These are phyloP conservation scores for Antigone vipio DNA, from an alignment of 2,113 vertebrate genomes.

Conservation along the genomic window DNA sequence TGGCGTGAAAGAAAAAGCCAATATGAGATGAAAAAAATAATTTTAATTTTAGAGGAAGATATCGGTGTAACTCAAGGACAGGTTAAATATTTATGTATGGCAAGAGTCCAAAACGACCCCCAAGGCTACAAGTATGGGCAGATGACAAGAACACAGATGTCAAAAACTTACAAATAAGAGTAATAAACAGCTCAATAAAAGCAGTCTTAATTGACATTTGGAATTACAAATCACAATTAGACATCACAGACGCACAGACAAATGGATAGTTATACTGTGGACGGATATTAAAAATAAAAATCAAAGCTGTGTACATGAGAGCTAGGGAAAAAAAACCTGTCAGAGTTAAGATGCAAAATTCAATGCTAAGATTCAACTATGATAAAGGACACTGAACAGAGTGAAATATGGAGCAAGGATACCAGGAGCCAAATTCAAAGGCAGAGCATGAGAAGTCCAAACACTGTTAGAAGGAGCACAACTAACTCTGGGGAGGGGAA, in stretches of 20 bases:
- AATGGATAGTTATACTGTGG: background rate
- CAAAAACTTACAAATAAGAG: background rate
- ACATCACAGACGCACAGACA: background rate
- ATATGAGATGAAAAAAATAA: background rate
- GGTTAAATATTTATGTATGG: background rate
- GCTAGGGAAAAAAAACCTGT: background rate
- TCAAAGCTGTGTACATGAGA: background rate
- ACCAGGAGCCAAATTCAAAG: background rate
- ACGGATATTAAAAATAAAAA: background rate
- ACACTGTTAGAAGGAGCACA: background rate
- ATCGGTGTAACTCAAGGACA: background rate
- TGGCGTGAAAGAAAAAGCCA: background rate
- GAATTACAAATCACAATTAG: background rate
- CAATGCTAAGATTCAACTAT: background rate
- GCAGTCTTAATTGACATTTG: background rate
- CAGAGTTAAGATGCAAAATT: background rate
- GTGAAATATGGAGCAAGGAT: background rate
- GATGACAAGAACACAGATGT: background rate
- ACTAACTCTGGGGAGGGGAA: too few species aligned
- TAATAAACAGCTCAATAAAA: background rate
- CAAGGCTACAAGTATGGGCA: background rate
- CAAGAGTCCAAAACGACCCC: background rate
- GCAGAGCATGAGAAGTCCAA: background rate
- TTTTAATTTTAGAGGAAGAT: background rate
- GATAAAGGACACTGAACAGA: too few species aligned